Base-by-base conservation (phyloP, 2,797 vertebrate genomes). In the Micromesistius poutassou region DNA sequence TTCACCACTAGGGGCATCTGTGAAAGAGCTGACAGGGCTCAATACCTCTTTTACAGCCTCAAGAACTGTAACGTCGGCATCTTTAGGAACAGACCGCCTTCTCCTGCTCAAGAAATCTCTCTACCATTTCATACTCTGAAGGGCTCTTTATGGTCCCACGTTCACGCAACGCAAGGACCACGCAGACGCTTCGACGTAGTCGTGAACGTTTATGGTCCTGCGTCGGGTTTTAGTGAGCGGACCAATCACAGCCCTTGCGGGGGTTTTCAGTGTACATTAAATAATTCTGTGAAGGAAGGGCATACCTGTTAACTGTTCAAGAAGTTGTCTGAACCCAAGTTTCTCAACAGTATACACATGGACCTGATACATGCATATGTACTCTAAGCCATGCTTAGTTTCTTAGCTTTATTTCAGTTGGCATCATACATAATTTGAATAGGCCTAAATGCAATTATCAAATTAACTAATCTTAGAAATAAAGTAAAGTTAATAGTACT, bases 61-160 rank as follows among this genome's bases (percentile, higher is more conserved):
- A 2, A 84, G 31, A 40, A 72, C 42, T 12, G 70, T 74, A 12
- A 77, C 74, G 19, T 80, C 73, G 30, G 40, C 22, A n/a, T 72
- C 68, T 33, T 68, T 77, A 12, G 76, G 79, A 35, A 77, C 74
- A 75, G 70, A 79, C 70, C 25, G 71, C 73, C 73, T 77, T 75
- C 38, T 10, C 7, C 36, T 42, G 40, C 78, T 74, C 66, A 7
- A 72, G 38, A 40, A 79, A 79, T 6, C 73, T 22, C 25, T 80
- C 82, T 16, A 77, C 71, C 78, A 77, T 78, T 12, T 80, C 66
- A 74, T 71, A 81, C 3, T 42, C 40, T 12, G n/a, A n/a, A n/a
- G n/a, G n/a, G n/a, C n/a, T n/a, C n/a, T n/a, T n/a, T n/a, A n/a
- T n/a, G n/a, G n/a, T n/a, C n/a, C n/a, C n/a, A n/a, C n/a, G n/a